These are phyloP conservation scores for Hemichromis elongatus DNA, from an alignment of 2,113 vertebrate species.

Conservation along the genomic window DNA sequence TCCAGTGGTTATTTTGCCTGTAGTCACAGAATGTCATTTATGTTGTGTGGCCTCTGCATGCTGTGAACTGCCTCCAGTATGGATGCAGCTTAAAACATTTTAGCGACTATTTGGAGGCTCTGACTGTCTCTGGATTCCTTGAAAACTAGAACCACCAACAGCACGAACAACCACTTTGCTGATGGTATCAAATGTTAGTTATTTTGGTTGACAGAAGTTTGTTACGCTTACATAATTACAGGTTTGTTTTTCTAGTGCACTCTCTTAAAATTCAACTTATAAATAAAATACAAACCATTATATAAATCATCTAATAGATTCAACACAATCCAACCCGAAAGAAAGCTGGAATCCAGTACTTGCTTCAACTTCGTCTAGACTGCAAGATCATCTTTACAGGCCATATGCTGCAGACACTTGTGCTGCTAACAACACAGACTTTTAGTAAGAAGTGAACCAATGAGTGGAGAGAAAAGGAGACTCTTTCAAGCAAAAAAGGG, in stretches of 20 bases:
- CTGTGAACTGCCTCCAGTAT: not conserved
- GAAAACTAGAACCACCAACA: not conserved
- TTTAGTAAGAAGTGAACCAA: not conserved
- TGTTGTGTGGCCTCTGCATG: not conserved
- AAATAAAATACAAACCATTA: not conserved
- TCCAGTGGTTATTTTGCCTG: not conserved
- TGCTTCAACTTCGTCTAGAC: not conserved
- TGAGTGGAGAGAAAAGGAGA: not conserved
- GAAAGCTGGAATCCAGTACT: not conserved
- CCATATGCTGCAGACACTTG: not conserved
- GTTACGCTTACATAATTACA: not conserved
- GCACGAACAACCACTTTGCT: accelerated
- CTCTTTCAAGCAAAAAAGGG: not conserved
- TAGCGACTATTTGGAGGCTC: not conserved
- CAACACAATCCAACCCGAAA: not conserved
- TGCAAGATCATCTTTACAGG: not conserved
- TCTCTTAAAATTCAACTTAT: not conserved
- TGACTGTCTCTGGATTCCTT: not conserved
- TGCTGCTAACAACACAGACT: not conserved
- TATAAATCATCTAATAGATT: not conserved
- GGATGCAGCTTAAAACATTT: not conserved
- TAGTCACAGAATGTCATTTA: not conserved
- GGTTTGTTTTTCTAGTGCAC: not conserved
- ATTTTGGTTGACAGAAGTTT: not conserved
- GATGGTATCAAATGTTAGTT: not conserved